Evolutionary conservation across 1,140 invertebrate genomes (phyloP), one percentile per base, ranked within the genome.

Genomic region (Lasioglossum baleicum): DNA sequence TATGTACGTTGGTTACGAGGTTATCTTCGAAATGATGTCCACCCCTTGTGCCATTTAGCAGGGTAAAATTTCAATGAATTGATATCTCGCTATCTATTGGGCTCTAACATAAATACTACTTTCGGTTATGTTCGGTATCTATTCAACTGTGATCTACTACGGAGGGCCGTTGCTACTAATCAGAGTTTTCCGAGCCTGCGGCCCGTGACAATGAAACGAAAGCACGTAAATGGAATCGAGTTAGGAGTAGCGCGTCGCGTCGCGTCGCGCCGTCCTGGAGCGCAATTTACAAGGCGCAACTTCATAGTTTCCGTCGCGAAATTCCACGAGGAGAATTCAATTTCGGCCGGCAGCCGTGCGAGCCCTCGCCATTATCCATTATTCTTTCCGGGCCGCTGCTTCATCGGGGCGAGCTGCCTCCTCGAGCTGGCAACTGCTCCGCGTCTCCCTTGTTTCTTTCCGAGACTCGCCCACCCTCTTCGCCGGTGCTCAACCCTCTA

Each of bases 261-360:
- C 56, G 17, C 31, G 31, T 7, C 61, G 15, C 64, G n/a, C n/a
- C n/a, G n/a, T n/a, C 5, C 31, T 1, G 17, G 31, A 42, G 6
- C 35, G 42, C 42, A 75, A 66, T 75, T 66, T 56, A 26, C 51
- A 71, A 22, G 69, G 51, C 35, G 31, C 26, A 65, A 51, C 44
- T 75, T 66, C 10, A 58, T 26, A 51, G n/a, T 44, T 44, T 53
- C 22, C 17, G 35, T n/a, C 51, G 48, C n/a, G 51, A 44, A 72
- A 75, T 67, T 60, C 51, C 63, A 58, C 51, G 35, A 44, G 51
- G n/a, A 31, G 35, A 67, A 67, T 31, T 72, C 35, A 75, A 67
- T 75, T 75, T 44, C 51, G 35, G 51, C 31, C 51, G 20, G 60
- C 64, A 20, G n/a, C 64, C 51, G 51, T 42, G 51, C 64, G n/a